phyloP scores from a whole-genome alignment of 2,888 invertebrate genomes.

The Resseliella maxima region DNA sequence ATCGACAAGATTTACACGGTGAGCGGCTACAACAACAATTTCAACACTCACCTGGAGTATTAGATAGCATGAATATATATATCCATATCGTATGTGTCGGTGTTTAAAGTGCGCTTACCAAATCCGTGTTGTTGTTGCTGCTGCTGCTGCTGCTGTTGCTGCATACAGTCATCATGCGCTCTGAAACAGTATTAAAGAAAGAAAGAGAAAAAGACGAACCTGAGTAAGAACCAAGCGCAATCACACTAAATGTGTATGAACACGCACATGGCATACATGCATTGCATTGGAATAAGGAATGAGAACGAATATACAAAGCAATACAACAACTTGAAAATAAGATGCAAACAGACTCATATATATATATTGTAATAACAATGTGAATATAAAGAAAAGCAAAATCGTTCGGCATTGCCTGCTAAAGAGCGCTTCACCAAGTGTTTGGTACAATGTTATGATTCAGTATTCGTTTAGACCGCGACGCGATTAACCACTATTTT shows the following conservation, averaged over 20 bases:
- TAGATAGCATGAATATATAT: background rate
- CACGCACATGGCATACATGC: conserved; percentile 7
- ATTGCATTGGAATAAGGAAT: background rate
- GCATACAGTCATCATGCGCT: background rate
- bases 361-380: background rate
- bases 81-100: conserved; percentile 9
- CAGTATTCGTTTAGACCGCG: conserved; percentile 34
- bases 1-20: conserved; percentile 26
- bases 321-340: background rate
- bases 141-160: background rate
- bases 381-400: conserved; percentile 27
- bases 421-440: conserved; percentile 18
- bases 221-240: background rate
- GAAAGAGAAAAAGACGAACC: too few species aligned
- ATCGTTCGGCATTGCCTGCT: background rate
- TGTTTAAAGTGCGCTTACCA: conserved; percentile 17
- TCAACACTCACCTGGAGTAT: conserved; percentile 8
- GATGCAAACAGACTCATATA: background rate
- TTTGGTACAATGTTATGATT: conserved; percentile 38
- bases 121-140: background rate
- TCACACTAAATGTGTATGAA: background rate
- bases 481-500: conserved; percentile 21
- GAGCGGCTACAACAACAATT: conserved; percentile 10
- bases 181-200: too few species aligned
- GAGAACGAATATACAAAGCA: conserved; percentile 15